These are phyloP conservation scores for Athene noctua DNA, from an alignment of 2,113 vertebrate genomes.

Conservation along the genomic window DNA sequence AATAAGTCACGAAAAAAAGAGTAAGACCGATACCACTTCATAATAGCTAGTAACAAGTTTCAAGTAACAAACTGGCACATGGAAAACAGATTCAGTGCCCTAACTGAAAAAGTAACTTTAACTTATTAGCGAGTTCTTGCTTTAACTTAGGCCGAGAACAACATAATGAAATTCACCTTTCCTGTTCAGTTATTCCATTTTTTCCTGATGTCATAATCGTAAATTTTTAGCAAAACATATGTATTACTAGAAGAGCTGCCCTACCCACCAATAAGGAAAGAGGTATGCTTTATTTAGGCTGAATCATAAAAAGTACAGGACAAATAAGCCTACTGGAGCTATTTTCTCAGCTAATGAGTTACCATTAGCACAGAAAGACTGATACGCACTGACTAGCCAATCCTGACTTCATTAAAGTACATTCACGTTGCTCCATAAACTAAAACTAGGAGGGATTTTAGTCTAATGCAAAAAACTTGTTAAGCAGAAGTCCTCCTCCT, in stretches of 20 bases:
- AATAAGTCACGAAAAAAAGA: neutral
- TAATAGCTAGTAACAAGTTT: neutral
- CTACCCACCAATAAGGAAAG: neutral
- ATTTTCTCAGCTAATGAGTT: neutral
- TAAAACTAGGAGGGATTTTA: neutral
- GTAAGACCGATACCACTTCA: neutral
- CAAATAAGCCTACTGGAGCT: neutral
- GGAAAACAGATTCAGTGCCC: neutral
- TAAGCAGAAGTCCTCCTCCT: neutral
- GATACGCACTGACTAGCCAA: neutral
- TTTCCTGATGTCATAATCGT: neutral
- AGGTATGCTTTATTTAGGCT: neutral
- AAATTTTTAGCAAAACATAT: neutral
- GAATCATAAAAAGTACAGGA: neutral
- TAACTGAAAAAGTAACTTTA: neutral
- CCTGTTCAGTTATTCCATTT: neutral
- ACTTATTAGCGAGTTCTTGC: neutral
- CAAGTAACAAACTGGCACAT: neutral
- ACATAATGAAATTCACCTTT: neutral
- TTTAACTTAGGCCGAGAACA: neutral
- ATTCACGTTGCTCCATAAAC: neutral
- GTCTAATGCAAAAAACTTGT: neutral
- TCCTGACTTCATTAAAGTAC: neutral
- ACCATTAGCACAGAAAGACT: neutral
- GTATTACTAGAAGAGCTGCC: neutral